Evolutionary conservation across 1,140 invertebrate genomes (phyloP).

Genomic region (Helicoverpa zea): DNA sequence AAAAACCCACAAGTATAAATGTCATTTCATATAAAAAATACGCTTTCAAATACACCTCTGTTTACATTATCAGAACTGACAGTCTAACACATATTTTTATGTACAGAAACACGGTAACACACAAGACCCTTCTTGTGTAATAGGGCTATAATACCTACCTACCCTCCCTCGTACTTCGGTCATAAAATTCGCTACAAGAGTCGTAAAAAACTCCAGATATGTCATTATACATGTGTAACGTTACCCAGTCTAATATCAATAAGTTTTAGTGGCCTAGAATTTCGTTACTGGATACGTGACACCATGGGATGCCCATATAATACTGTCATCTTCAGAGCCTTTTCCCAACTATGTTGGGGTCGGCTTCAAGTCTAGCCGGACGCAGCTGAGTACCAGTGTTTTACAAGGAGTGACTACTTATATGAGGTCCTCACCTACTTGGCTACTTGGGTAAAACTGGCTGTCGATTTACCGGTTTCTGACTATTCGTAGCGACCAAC

Average conservation of each 20-base stretch:
- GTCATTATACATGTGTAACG: slow-evolving; percentile 7
- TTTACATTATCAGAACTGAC: too few species aligned
- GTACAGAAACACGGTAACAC: neutral
- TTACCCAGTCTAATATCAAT: slow-evolving; percentile 26
- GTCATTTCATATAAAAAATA: too few species aligned
- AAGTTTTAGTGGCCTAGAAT: slow-evolving; percentile 21
- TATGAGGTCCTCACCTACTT: too few species aligned
- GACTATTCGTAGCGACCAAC: too few species aligned
- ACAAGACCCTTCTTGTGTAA: neutral
- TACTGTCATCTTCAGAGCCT: neutral
- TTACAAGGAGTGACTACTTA: too few species aligned
- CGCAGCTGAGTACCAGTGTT: too few species aligned
- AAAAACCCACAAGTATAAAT: too few species aligned
- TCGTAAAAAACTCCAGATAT: slow-evolving; percentile 34
- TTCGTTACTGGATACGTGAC: neutral
- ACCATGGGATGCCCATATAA: slow-evolving; percentile 10
- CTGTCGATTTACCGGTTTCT: too few species aligned
- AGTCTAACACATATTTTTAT: neutral
- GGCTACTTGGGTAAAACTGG: too few species aligned
- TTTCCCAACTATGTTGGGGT: too few species aligned
- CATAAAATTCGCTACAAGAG: slow-evolving; percentile 9
- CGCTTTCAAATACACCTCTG: too few species aligned
- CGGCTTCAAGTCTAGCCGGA: too few species aligned
- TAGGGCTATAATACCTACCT: slow-evolving; percentile 9
- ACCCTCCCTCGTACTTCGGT: neutral